Percentiles rank a stretch among this genome's conserved stretches.
Evolutionary conservation across 2,113 vertebrate species (phyloP).

Genomic region (Hypomesus transpacificus): DNA sequence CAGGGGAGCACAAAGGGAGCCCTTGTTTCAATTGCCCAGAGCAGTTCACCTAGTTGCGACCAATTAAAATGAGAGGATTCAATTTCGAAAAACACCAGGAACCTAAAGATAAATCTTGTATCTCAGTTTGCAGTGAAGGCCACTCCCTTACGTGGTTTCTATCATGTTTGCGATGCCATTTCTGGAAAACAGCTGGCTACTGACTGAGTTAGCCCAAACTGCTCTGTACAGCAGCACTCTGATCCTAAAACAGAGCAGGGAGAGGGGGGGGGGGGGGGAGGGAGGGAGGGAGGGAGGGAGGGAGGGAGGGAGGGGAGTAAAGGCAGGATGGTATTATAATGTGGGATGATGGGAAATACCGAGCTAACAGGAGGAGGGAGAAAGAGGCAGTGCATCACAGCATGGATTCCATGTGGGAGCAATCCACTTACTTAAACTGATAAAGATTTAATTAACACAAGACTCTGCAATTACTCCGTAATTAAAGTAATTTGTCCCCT

Average conservation of each 20-base stretch:
- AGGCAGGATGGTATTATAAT: constrained; percentile 1
- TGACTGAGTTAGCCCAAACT: constrained; percentile 53
- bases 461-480: constrained; percentile 95
- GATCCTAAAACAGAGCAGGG: constrained; percentile 55
- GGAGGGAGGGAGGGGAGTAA: background rate
- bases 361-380: constrained; percentile 1
- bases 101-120: constrained; percentile 70
- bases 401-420: constrained; percentile 88
- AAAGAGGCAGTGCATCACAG: constrained; percentile 44
- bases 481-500: constrained; percentile 99
- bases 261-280: constrained; percentile 35
- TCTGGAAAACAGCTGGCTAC: constrained; percentile 65
- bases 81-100: constrained; percentile 77
- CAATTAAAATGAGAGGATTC: constrained; percentile 81
- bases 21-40: constrained; percentile 61
- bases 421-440: constrained; percentile 98
- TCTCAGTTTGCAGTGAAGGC: constrained; percentile 69
- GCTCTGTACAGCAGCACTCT: constrained; percentile 43
- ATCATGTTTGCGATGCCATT: constrained; percentile 69
- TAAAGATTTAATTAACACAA: constrained; percentile 99
- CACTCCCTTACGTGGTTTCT: constrained; percentile 50
- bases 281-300: constrained; percentile 18
- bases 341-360: too few species aligned
- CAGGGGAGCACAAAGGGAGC: constrained; percentile 58
- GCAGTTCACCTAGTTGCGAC: constrained; percentile 71